Percentiles rank a stretch among this genome's conserved stretches.
phyloP scores from a whole-genome alignment of 2,797 vertebrate genomes.

The Lepilemur septentrionalis region DNA sequence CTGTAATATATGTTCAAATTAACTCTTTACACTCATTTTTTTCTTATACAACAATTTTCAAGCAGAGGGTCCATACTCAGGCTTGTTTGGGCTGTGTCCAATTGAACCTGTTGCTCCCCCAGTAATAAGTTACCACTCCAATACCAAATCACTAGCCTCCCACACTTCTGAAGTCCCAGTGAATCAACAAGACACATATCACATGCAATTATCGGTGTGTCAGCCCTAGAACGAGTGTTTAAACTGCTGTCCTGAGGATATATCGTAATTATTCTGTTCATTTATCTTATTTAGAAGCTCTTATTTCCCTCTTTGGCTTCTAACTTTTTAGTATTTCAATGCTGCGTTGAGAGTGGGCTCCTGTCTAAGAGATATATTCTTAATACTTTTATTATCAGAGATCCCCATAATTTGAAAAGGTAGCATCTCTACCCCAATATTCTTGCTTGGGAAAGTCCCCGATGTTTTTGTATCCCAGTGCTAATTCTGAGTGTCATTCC shows the following conservation, averaged over 20 bases:
- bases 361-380: not conserved
- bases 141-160: not conserved
- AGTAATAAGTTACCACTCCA: not conserved
- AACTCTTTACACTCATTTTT: not conserved
- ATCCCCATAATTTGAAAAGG: not conserved
- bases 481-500: not conserved
- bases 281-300: constrained; percentile 23
- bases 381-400: not conserved
- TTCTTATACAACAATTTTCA: not conserved
- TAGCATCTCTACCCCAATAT: not conserved
- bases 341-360: not conserved
- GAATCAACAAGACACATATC: not conserved
- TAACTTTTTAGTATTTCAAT: not conserved
- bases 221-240: not conserved
- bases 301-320: not conserved
- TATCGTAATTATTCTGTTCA: not conserved
- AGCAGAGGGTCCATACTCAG: rapidly evolving
- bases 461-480: not conserved
- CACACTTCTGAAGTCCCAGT: not conserved
- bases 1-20: not conserved
- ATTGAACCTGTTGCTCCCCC: not conserved
- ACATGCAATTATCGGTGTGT: not conserved
- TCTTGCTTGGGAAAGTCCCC: not conserved
- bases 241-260: not conserved
- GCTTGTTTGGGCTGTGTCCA: not conserved